A percentile compares a stretch with the other conserved stretches of the same genome.
These are phyloP conservation scores for Nicator chloris DNA, from an alignment of 2,113 vertebrate genomes.

Conservation along the genomic window DNA sequence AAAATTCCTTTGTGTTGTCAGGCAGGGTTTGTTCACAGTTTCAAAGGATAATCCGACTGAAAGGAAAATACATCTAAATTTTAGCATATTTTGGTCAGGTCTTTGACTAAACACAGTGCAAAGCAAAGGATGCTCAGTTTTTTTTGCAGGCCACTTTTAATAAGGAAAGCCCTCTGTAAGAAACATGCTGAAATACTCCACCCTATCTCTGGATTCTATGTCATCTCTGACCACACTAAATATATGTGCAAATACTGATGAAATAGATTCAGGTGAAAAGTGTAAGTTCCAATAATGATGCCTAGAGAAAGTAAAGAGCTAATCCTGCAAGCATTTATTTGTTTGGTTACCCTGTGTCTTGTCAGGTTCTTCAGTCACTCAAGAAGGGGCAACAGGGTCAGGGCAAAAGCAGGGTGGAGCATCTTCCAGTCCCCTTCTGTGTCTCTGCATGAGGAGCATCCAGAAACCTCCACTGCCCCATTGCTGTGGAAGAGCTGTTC, in stretches of 20 bases:
- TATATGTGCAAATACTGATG: accelerated
- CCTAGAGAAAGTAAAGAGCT: not conserved
- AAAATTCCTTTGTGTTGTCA: slow-evolving; percentile 83
- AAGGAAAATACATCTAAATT: slow-evolving; percentile 58
- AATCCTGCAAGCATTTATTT: not conserved
- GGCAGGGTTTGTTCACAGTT: slow-evolving; percentile 73
- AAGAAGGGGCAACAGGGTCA: not conserved
- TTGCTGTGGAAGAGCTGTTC: not conserved
- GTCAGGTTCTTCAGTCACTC: not conserved
- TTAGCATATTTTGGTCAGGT: slow-evolving; percentile 7
- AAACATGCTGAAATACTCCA: not conserved
- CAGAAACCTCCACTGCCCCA: not conserved
- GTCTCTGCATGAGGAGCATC: not conserved
- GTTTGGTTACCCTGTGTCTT: not conserved
- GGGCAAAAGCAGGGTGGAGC: not conserved
- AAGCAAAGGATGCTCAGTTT: not conserved
- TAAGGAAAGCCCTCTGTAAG: not conserved
- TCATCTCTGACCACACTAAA: not conserved
- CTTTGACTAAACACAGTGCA: not conserved
- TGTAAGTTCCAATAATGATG: not conserved
- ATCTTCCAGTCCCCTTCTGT: not conserved
- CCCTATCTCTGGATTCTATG: accelerated
- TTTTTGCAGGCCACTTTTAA: not conserved
- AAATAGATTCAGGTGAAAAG: not conserved
- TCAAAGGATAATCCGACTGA: slow-evolving; percentile 72